A percentile compares a stretch with the other conserved stretches of the same genome.
These are phyloP conservation scores for Protomyctophum bolini DNA, from an alignment of 2,113 vertebrate genomes.

Conservation along the genomic window DNA sequence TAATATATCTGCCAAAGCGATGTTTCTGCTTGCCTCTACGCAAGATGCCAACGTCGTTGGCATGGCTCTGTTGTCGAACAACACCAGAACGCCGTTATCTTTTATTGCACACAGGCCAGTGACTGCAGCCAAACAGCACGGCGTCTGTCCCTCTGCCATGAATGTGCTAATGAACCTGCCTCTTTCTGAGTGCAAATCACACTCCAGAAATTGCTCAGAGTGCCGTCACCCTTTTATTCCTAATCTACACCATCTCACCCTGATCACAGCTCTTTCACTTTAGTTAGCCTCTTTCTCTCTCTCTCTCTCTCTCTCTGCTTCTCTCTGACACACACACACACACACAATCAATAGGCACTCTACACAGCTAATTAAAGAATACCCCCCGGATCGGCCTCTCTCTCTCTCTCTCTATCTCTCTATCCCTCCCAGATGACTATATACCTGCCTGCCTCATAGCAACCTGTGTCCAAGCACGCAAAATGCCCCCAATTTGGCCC, in stretches of 20 bases:
- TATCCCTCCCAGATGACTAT: slow-evolving; percentile 47
- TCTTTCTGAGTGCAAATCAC: slow-evolving; percentile 42
- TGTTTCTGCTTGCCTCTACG: too few relatives aligned
- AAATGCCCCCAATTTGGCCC: slow-evolving; percentile 51
- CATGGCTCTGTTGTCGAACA: too few relatives aligned
- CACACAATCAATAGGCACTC: slow-evolving; percentile 66
- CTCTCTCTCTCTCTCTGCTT: background rate
- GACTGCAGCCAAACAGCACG: background rate
- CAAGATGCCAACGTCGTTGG: too few relatives aligned
- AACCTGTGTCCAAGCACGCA: slow-evolving; percentile 69
- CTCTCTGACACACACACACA: background rate
- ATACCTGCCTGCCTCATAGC: slow-evolving; percentile 51
- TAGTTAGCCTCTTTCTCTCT: slow-evolving; percentile 19
- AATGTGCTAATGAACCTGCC: slow-evolving; percentile 19
- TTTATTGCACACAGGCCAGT: background rate
- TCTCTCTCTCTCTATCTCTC: slow-evolving; percentile 30
- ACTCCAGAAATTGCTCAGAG: slow-evolving; percentile 20
- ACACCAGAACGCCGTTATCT: background rate
- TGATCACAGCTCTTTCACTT: slow-evolving; percentile 58
- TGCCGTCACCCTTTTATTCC: slow-evolving; percentile 22
- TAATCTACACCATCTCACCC: slow-evolving; percentile 56
- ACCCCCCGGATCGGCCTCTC: slow-evolving; percentile 57
- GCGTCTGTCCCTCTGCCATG: background rate
- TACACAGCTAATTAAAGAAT: slow-evolving; percentile 64
- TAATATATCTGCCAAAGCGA: too few relatives aligned